These are phyloP conservation scores for Scyliorhinus canicula DNA, from an alignment of 2,797 vertebrate species.

Conservation along the genomic window DNA sequence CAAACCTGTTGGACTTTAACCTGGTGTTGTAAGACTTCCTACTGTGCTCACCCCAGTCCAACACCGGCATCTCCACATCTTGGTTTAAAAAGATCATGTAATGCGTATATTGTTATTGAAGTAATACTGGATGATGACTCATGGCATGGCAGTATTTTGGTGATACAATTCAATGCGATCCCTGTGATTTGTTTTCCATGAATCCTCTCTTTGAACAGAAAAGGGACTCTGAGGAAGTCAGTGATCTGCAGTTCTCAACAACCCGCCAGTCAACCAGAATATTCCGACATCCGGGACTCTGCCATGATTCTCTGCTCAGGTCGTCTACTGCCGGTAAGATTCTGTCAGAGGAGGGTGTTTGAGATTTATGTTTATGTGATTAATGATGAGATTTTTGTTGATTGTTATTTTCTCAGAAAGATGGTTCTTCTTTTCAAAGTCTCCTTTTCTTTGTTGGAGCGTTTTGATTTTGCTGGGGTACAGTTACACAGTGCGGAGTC, in stretches of 20 bases:
- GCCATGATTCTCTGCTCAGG: background rate
- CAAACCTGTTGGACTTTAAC: too few relatives aligned
- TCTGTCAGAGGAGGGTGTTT: background rate
- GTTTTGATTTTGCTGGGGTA: background rate
- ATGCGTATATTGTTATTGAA: too few relatives aligned
- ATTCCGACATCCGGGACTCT: too few relatives aligned
- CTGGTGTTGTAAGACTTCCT: too few relatives aligned
- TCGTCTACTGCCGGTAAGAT: background rate
- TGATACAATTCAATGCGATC: background rate
- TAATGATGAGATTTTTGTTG: background rate
- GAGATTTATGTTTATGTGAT: background rate
- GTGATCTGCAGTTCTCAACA: background rate
- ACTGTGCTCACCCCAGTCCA: too few relatives aligned
- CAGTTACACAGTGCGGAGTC: background rate
- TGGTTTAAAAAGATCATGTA: too few relatives aligned
- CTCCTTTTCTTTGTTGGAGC: background rate
- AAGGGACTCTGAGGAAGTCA: background rate
- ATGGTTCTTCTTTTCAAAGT: background rate
- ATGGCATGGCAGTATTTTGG: too few relatives aligned
- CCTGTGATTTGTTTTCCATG: background rate
- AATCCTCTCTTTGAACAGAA: background rate
- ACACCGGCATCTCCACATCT: too few relatives aligned
- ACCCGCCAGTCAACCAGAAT: background rate
- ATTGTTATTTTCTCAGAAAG: background rate
- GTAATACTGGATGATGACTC: background rate